A percentile compares a stretch with the other conserved stretches of the same genome.
phyloP scores from a whole-genome alignment of 2,888 invertebrate species.

The Rhopalosiphum nymphaeae region DNA sequence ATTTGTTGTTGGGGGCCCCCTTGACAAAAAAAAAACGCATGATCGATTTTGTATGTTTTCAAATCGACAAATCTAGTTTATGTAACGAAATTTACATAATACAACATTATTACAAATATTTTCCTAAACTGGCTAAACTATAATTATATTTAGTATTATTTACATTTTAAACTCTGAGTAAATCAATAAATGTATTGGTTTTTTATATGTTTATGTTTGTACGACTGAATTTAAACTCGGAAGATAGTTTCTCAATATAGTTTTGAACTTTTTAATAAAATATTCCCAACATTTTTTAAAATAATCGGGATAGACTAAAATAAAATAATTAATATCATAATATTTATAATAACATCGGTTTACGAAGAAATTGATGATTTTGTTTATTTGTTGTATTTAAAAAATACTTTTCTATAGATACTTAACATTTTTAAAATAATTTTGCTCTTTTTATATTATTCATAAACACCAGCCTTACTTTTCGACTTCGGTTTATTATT shows the following conservation, averaged over 20 bases:
- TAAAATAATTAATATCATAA: not conserved
- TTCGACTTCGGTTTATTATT: not conserved
- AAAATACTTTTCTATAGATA: not conserved
- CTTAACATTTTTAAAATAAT: not conserved
- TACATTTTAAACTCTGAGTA: not conserved
- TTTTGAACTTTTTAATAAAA: not conserved
- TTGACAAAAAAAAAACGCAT: slow-evolving; percentile 8
- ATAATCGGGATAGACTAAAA: not conserved
- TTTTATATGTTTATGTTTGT: not conserved
- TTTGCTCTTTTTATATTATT: not conserved
- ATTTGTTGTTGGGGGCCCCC: not conserved
- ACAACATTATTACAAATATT: not conserved
- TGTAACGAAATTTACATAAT: not conserved
- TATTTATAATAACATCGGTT: not conserved
- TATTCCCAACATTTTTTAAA: not conserved
- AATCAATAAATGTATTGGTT: not conserved
- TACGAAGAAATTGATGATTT: not conserved
- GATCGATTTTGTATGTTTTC: not conserved
- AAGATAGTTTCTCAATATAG: not conserved
- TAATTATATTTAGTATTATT: not conserved
- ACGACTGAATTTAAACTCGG: not conserved
- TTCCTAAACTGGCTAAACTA: not conserved
- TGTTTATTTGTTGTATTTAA: not conserved
- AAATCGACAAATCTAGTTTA: not conserved
- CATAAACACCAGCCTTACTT: not conserved